Evolutionary conservation across 2,113 vertebrate species (phyloP).

Genomic region (Pardalotus punctatus): DNA sequence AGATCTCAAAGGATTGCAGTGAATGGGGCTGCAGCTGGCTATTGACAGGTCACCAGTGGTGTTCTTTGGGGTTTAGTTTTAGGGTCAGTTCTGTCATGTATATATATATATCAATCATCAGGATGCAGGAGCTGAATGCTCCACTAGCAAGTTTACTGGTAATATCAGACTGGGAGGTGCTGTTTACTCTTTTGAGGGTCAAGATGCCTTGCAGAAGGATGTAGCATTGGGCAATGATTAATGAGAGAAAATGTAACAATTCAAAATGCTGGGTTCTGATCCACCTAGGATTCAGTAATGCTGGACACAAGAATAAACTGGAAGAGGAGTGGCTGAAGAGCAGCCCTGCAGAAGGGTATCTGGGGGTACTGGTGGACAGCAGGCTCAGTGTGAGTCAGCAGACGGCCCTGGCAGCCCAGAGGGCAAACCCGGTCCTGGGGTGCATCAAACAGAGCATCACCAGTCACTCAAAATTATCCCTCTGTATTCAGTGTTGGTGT

Average conservation of each 20-base stretch:
- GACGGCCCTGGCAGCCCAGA: not conserved
- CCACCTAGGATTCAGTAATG: not conserved
- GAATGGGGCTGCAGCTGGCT: not conserved
- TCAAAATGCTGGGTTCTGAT: not conserved
- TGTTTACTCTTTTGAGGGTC: not conserved
- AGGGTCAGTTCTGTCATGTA: not conserved
- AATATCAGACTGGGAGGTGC: not conserved
- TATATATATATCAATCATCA: not conserved
- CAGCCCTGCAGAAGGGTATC: not conserved
- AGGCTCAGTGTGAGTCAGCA: not conserved
- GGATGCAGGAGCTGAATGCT: not conserved
- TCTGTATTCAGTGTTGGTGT: not conserved
- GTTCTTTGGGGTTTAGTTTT: not conserved
- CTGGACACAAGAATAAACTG: not conserved
- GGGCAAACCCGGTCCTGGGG: not conserved
- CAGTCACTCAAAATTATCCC: not conserved
- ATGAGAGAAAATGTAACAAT: not conserved
- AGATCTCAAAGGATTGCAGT: not conserved
- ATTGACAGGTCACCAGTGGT: not conserved
- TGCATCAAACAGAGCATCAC: not conserved
- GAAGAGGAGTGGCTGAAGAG: not conserved
- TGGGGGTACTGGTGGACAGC: not conserved
- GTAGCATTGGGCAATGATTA: not conserved
- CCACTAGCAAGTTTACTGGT: not conserved
- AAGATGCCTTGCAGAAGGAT: not conserved